These are phyloP conservation scores for Melanostigma gelatinosum DNA, from an alignment of 2,113 vertebrate species.

Conservation along the genomic window DNA sequence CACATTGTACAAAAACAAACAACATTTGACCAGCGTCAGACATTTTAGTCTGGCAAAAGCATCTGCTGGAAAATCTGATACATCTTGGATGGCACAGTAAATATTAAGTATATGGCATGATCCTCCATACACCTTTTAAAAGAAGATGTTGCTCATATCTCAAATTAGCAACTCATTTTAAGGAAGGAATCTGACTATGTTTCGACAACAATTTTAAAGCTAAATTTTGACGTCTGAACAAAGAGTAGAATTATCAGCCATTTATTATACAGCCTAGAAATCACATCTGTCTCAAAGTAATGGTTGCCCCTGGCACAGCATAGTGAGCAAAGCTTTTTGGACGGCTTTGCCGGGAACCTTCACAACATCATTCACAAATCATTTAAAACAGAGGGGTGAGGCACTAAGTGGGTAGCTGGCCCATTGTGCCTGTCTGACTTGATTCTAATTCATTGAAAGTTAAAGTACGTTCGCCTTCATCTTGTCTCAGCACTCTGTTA, in stretches of 20 bases:
- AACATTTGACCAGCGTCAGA: neutral
- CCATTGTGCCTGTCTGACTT: neutral
- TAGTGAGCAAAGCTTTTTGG: neutral
- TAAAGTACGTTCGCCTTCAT: conserved; percentile 4
- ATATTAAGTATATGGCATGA: neutral
- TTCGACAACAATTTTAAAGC: neutral
- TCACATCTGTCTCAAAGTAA: conserved; percentile 12
- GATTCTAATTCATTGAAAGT: conserved; percentile 3
- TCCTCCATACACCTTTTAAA: neutral
- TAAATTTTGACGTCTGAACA: neutral
- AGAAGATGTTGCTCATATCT: neutral
- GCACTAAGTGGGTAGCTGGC: neutral
- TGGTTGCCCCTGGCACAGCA: neutral
- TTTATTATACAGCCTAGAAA: neutral
- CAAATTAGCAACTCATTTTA: neutral
- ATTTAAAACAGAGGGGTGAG: neutral
- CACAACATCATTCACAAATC: neutral
- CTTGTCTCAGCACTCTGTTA: neutral
- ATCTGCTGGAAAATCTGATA: neutral
- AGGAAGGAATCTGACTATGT: neutral
- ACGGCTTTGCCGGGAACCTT: neutral
- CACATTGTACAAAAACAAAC: neutral
- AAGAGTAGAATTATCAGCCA: neutral
- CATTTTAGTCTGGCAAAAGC: neutral
- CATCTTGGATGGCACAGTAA: neutral